Percentiles rank a stretch among this genome's conserved stretches.
phyloP scores from a whole-genome alignment of 2,888 invertebrate genomes.

The Morpho deidamia region DNA sequence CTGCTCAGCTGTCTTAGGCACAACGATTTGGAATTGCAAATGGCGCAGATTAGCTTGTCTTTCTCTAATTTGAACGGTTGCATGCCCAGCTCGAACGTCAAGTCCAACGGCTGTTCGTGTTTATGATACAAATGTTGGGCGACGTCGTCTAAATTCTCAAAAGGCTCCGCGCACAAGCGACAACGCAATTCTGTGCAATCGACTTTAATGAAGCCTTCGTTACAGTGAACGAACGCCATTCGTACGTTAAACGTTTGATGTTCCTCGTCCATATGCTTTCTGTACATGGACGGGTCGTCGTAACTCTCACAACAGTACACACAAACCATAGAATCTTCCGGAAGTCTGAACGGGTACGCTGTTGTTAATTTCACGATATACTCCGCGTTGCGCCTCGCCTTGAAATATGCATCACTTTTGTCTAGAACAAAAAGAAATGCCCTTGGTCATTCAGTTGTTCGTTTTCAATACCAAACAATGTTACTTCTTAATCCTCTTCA shows the following conservation, averaged over 20 bases:
- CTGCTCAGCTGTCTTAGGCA: slow-evolving; percentile 54
- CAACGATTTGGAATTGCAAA: slow-evolving; percentile 47
- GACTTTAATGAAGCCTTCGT: slow-evolving; percentile 58
- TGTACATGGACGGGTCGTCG: slow-evolving; percentile 48
- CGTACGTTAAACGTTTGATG: slow-evolving; percentile 49
- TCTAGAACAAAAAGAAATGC: slow-evolving; percentile 75
- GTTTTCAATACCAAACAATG: slow-evolving; percentile 14
- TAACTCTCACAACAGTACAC: slow-evolving; percentile 62
- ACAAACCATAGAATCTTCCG: slow-evolving; percentile 60
- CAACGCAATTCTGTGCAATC: slow-evolving; percentile 59
- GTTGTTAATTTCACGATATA: slow-evolving; percentile 62
- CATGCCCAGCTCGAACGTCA: slow-evolving; percentile 46
- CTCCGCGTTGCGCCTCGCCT: slow-evolving; percentile 68
- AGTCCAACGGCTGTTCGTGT: slow-evolving; percentile 45
- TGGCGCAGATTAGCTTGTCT: slow-evolving; percentile 47
- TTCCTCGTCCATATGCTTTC: slow-evolving; percentile 57
- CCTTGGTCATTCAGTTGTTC: slow-evolving; percentile 51
- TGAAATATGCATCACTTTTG: slow-evolving; percentile 50
- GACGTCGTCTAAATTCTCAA: slow-evolving; percentile 41
- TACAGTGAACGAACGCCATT: slow-evolving; percentile 55
- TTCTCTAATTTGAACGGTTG: slow-evolving; percentile 57
- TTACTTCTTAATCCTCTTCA: slow-evolving; percentile 17
- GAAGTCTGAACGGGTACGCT: slow-evolving; percentile 68
- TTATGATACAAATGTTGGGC: slow-evolving; percentile 46
- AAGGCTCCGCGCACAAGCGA: slow-evolving; percentile 44